Evolutionary conservation across 1,140 invertebrate genomes (phyloP).

Genomic region (Meteorus sp.): DNA sequence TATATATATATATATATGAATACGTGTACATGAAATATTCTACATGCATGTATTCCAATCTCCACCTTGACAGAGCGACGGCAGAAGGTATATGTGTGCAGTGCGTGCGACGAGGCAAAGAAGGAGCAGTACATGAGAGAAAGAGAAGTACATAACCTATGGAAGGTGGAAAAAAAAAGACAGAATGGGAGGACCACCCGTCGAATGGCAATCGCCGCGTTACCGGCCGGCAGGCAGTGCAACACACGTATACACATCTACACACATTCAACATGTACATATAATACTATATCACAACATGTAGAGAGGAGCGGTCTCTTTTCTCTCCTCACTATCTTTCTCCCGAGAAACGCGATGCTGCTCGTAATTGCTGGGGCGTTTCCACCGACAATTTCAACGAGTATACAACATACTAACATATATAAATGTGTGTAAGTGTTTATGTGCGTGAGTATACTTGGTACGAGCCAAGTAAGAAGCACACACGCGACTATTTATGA

Average conservation of each 20-base stretch:
- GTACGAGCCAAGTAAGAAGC: background rate
- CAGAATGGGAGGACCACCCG: conserved; percentile 26
- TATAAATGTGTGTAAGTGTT: too few species aligned
- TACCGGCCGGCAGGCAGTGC: background rate
- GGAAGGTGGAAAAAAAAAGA: conserved; percentile 18
- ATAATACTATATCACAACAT: too few species aligned
- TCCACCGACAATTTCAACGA: conserved; percentile 24
- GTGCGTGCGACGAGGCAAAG: background rate
- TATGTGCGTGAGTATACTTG: too few species aligned
- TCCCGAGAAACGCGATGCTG: conserved; percentile 22
- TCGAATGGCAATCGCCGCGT: conserved; percentile 26
- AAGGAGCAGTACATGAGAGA: background rate
- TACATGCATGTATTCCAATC: conserved; percentile 19
- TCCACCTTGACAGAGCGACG: conserved; percentile 19
- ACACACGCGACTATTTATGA: conserved; percentile 23
- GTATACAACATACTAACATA: conserved; percentile 14
- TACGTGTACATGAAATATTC: background rate
- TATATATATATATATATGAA: background rate
- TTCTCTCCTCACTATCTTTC: background rate
- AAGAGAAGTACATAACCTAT: too few species aligned
- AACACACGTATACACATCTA: background rate
- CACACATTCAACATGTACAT: background rate
- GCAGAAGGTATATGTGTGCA: conserved; percentile 6
- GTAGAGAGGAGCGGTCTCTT: conserved; percentile 4
- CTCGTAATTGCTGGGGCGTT: conserved; percentile 26